Conservation (phyloP, 1,140 invertebrate genomes). For the Brachionus manjavacas region DNA sequence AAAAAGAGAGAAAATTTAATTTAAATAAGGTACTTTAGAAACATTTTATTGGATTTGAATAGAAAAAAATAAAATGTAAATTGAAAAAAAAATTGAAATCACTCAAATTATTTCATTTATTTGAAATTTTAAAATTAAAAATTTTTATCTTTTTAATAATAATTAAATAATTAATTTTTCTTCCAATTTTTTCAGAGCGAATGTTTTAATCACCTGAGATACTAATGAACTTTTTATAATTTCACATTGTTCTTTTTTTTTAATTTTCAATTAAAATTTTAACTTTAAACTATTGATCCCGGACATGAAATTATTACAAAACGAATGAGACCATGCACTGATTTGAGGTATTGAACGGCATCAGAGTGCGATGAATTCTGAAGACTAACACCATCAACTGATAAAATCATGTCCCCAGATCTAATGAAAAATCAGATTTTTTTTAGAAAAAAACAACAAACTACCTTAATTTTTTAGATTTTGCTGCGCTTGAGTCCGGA, state of each 20-base stretch:
- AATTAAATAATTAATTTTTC: too few relatives aligned
- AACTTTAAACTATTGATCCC: constrained; percentile 50
- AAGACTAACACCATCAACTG: constrained; percentile 59
- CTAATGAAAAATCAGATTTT: constrained; percentile 45
- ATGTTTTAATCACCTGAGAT: too few relatives aligned
- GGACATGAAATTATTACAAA: constrained; percentile 57
- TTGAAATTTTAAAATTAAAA: too few relatives aligned
- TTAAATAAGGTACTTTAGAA: too few relatives aligned
- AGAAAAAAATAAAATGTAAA: too few relatives aligned
- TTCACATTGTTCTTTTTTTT: background rate
- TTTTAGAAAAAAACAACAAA: background rate
- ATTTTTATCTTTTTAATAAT: too few relatives aligned
- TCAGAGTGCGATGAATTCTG: constrained; percentile 57
- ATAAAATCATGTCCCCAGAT: constrained; percentile 60
- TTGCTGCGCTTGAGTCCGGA: constrained; percentile 58
- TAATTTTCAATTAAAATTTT: background rate
- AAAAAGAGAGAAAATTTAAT: too few relatives aligned
- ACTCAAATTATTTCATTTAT: too few relatives aligned
- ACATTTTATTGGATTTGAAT: too few relatives aligned
- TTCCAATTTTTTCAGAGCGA: too few relatives aligned
- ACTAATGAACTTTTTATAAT: too few relatives aligned
- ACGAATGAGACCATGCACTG: constrained; percentile 49
- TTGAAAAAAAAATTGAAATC: too few relatives aligned
- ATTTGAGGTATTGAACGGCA: constrained; percentile 57
- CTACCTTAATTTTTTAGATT: constrained; percentile 58